phyloP scores from a whole-genome alignment of 1,140 invertebrate species.

The Chironomus striatipennis region DNA sequence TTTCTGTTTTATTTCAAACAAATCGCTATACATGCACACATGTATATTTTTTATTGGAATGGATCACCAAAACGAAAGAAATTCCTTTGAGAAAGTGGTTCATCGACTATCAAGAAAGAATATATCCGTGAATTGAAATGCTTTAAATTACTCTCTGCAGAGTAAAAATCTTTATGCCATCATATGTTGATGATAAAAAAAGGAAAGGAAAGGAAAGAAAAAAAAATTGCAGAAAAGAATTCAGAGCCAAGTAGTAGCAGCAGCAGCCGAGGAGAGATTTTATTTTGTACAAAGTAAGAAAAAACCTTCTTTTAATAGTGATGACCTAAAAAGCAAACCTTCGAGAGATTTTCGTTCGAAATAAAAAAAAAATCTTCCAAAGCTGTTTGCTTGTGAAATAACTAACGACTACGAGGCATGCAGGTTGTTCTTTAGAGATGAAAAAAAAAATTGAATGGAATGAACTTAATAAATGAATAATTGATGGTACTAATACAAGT shows the following conservation, averaged over 20 bases:
- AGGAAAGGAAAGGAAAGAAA: neutral
- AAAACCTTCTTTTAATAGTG: neutral
- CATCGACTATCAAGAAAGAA: neutral
- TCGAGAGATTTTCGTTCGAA: neutral
- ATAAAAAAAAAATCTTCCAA: neutral
- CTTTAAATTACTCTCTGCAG: too few relatives aligned
- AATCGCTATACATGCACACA: neutral
- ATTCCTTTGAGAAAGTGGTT: slow-evolving; percentile 19
- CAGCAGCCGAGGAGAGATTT: too few relatives aligned
- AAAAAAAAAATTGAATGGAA: too few relatives aligned
- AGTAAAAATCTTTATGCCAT: neutral
- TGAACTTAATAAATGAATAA: too few relatives aligned
- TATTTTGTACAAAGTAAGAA: neutral
- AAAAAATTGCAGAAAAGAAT: neutral
- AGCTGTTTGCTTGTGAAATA: neutral
- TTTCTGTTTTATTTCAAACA: too few relatives aligned
- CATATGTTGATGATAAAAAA: neutral
- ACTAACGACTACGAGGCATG: neutral
- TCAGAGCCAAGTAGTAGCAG: too few relatives aligned
- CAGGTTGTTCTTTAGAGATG: neutral
- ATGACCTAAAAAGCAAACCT: neutral
- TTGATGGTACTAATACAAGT: too few relatives aligned
- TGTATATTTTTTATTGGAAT: neutral
- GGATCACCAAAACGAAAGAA: neutral
- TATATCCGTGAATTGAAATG: slow-evolving; percentile 9